Evolutionary conservation across 30 jellyfish, hydroid and myxozoan genomes (phyloP), one percentile per base, ranked within the genome.

Genomic region (Hydractinia echinata): DNA sequence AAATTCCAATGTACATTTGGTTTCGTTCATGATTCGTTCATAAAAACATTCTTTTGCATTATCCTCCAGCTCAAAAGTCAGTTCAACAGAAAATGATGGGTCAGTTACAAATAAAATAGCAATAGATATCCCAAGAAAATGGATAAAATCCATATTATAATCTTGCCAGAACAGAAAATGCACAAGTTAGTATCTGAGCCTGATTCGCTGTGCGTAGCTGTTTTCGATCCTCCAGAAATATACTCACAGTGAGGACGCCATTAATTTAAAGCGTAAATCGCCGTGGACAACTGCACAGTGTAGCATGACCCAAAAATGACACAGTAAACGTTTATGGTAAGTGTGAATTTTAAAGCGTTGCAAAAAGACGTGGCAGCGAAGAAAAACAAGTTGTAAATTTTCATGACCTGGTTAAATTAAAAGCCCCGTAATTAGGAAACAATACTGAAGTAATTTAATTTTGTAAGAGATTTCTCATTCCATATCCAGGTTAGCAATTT

Each of bases 21-120:
- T 85, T 68, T 81, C 95, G 61, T 85, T 90, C 21, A 50, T 66
- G 78, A 90, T 90, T 19, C 68, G 85, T 68, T 90, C 97, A 66
- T 90, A 89, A 79, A 90, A 90, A 77, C 97, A 90, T 80, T 90
- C 93, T 54, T 82, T 85, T n/a, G 95, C 97, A 71, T 90, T 90
- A 67, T 90, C 97, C 67, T 81, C 93, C 52, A 90, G 84, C 68
- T 90, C 97, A 66, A 90, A 90, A 14, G 97, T 90, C 62, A 90
- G 82, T 82, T 90, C 97, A 15, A 86, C 93, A 61, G 92, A 81
- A 5, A 52, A 70, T n/a, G 78, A 88, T 10, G 68, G 14, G 1
- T 64, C 81, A 48, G 77, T 49, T 19, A 30, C n/a, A 52, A 58
- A 9, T 71, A 58, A 15, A 71, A 20, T 52, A 71, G 51, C 39